A percentile compares a stretch with the other conserved stretches of the same genome.
phyloP scores from a whole-genome alignment of 2,888 invertebrate species.

The Thyatira batis region DNA sequence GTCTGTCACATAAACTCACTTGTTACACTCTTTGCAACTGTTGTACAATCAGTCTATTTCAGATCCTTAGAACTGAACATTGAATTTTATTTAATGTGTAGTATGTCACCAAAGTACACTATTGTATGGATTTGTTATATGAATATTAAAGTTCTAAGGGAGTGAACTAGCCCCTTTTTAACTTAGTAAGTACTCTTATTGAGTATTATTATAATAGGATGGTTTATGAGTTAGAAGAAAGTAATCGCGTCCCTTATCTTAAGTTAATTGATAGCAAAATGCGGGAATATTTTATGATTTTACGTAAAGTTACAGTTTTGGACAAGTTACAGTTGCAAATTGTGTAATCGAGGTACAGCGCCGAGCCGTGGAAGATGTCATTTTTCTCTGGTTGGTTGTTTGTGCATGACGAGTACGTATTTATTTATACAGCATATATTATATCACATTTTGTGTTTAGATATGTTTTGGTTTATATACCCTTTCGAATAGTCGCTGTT shows the following conservation, averaged over 20 bases:
- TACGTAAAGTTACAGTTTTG: background rate
- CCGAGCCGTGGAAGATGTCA: background rate
- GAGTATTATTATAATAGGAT: background rate
- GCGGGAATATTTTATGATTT: background rate
- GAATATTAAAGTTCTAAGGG: background rate
- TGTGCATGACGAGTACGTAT: conserved; percentile 3
- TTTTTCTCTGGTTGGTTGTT: background rate
- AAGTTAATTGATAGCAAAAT: background rate
- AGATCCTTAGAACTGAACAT: background rate
- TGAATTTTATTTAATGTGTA: background rate
- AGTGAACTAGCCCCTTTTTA: background rate
- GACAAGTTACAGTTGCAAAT: background rate
- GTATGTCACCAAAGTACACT: background rate
- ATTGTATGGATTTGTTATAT: background rate
- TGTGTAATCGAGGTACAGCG: background rate
- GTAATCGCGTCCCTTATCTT: background rate
- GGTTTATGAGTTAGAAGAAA: background rate
- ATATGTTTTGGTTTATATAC: conserved; percentile 4
- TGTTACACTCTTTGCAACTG: background rate
- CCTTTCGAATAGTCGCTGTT: background rate
- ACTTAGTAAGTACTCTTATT: background rate
- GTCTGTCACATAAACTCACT: background rate
- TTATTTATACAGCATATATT: background rate
- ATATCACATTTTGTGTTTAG: background rate
- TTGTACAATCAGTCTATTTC: background rate